phyloP scores from a whole-genome alignment of 2,113 vertebrate genomes.

The Alexandromys fortis region DNA sequence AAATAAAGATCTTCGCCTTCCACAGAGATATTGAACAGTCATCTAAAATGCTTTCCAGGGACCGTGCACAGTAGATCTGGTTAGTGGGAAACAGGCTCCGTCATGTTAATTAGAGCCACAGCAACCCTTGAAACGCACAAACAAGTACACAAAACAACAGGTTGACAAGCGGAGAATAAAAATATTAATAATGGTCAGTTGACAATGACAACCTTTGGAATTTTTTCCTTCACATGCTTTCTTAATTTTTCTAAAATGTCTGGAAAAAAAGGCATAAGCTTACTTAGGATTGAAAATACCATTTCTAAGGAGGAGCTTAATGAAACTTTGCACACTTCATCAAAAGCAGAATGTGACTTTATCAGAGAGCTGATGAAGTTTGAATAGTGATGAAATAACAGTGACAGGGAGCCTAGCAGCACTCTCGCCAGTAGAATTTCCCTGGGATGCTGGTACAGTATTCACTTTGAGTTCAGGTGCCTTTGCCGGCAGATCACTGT shows the following conservation, averaged over 20 bases:
- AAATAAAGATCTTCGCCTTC: not conserved
- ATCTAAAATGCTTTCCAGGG: not conserved
- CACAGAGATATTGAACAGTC: not conserved
- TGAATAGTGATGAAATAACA: not conserved
- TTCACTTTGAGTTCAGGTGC: not conserved
- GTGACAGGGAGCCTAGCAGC: fast-evolving
- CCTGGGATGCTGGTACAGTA: not conserved
- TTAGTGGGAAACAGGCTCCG: not conserved
- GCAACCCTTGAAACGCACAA: not conserved
- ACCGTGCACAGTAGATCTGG: not conserved
- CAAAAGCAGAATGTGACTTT: not conserved
- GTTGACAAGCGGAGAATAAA: not conserved
- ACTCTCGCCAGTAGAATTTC: not conserved
- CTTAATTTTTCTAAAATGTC: not conserved
- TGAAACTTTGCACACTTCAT: fast-evolving
- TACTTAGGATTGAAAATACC: not conserved
- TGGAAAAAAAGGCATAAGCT: not conserved
- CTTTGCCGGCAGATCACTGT: too few relatives aligned
- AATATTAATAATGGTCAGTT: not conserved
- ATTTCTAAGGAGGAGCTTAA: not conserved
- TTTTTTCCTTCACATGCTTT: not conserved
- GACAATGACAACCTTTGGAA: not conserved
- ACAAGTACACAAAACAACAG: not conserved
- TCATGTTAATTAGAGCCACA: not conserved
- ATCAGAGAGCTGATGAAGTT: not conserved